Percentiles rank a stretch among this genome's conserved stretches.
These are phyloP conservation scores for Trachops cirrhosus DNA, from an alignment of 2,797 vertebrate species.

Conservation along the genomic window DNA sequence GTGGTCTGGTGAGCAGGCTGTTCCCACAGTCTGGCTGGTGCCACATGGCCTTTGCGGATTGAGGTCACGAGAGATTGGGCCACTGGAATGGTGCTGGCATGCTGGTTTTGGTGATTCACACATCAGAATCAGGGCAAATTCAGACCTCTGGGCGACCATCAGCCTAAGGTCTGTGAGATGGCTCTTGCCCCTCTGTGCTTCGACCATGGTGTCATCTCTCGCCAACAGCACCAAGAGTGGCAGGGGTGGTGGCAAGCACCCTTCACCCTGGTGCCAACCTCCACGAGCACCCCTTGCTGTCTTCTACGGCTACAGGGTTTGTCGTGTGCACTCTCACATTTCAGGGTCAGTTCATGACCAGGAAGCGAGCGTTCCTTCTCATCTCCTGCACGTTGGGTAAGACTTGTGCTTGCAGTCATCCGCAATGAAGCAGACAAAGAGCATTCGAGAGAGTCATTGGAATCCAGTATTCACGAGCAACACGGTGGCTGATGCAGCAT, in stretches of 20 bases:
- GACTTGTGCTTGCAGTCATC: not conserved
- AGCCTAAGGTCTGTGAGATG: not conserved
- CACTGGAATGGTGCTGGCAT: not conserved
- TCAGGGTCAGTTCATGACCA: not conserved
- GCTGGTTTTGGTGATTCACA: too few relatives aligned
- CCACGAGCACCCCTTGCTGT: not conserved
- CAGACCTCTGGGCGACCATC: not conserved
- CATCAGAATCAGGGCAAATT: not conserved
- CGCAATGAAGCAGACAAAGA: not conserved
- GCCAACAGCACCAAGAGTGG: not conserved
- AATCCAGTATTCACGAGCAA: not conserved
- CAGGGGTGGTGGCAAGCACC: not conserved
- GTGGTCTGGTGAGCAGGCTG: not conserved
- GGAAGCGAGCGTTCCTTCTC: not conserved
- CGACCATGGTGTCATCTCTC: not conserved
- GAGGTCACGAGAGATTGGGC: not conserved
- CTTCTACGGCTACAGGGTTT: not conserved
- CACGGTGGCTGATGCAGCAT: rapidly evolving
- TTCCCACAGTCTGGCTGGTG: not conserved
- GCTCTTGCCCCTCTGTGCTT: not conserved
- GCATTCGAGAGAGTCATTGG: not conserved
- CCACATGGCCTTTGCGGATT: not conserved
- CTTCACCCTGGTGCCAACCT: not conserved
- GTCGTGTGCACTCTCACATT: not conserved
- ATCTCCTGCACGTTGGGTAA: not conserved